A percentile compares a stretch with the other conserved stretches of the same genome.
Conservation (phyloP, 2,888 invertebrate species). For the Terebella lapidaria region DNA sequence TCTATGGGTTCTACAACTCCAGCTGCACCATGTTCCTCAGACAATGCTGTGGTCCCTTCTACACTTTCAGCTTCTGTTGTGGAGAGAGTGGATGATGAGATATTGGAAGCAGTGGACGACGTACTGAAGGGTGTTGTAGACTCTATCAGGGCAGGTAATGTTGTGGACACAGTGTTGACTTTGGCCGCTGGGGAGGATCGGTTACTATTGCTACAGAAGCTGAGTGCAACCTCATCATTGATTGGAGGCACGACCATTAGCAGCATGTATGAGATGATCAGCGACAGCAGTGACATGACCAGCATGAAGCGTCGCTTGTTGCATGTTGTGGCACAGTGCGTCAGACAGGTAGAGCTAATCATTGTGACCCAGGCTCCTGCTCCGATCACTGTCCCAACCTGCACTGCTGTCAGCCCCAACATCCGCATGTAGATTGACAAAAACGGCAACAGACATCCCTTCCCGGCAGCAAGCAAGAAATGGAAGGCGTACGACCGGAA, state of each 20-base stretch:
- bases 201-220: constrained; percentile 7
- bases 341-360: constrained; percentile 41
- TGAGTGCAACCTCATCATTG: not conserved
- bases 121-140: not conserved
- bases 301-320: constrained; percentile 36
- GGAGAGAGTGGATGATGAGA: not conserved
- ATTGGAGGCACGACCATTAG: constrained; percentile 29
- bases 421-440: constrained; percentile 41
- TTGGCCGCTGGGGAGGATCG: not conserved
- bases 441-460: constrained; percentile 43
- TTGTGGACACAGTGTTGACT: not conserved
- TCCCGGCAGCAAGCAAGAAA: constrained; percentile 20
- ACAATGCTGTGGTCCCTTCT: not conserved
- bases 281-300: constrained; percentile 38
- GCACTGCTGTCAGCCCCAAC: constrained; percentile 38
- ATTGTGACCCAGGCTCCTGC: constrained; percentile 37
- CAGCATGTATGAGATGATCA: constrained; percentile 36
- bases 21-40: too few species aligned
- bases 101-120: not conserved
- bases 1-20: too few species aligned
- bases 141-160: not conserved
- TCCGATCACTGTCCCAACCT: constrained; percentile 40
- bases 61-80: not conserved
- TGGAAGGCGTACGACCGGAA: constrained; percentile 2
- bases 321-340: constrained; percentile 38